Base-by-base conservation (phyloP, 2,888 invertebrate species). In the Ormyrus labotus region DNA sequence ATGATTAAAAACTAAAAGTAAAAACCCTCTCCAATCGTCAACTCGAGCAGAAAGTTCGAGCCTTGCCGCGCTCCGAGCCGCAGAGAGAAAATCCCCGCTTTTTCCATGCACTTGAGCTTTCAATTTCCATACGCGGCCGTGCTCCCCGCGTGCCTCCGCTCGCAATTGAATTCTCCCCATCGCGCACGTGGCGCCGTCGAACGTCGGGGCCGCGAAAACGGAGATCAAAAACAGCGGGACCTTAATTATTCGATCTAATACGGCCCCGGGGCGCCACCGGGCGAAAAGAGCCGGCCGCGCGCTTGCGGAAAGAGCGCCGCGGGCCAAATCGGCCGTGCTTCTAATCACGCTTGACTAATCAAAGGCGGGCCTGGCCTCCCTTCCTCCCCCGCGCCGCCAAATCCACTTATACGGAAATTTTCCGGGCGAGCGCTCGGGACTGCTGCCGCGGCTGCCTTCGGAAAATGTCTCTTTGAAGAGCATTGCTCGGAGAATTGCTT, bases 261-360 rank as follows among this genome's bases (percentile, higher is more conserved):
- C 8, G 50, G 67, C 81, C 78, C 9, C 34, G 50, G 57, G 77
- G 63, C 63, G 5, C 53, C 63, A 1, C 48, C 53, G 34, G 45
- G 57, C 51, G 69, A 69, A 78, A 73, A 73, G 70, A 77, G 65
- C 58, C 19, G 19, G 13, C 13, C 50, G 45, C 34, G 48, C 48
- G 61, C 34, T 34, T 34, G 34, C 34, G 2, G 34, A 34, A 34
- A 34, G 34, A 34, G 34, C 34, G 58, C 68, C 57, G 61, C 13
- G 53, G 51, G 69, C 51, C 55, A 64, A 77, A 77, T 67, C 69
- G 74, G 64, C 63, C 69, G 63, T 53, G 47, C 60, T 65, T 67
- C 75, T 78, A 75, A 75, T 81, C 81, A 81, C 81, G 78, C 78
- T 61, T 71, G 78, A 81, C 74, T 74, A 81, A 75, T 81, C 81